Evolutionary conservation across 2,113 vertebrate genomes (phyloP).

Genomic region (Glareola pratincola): DNA sequence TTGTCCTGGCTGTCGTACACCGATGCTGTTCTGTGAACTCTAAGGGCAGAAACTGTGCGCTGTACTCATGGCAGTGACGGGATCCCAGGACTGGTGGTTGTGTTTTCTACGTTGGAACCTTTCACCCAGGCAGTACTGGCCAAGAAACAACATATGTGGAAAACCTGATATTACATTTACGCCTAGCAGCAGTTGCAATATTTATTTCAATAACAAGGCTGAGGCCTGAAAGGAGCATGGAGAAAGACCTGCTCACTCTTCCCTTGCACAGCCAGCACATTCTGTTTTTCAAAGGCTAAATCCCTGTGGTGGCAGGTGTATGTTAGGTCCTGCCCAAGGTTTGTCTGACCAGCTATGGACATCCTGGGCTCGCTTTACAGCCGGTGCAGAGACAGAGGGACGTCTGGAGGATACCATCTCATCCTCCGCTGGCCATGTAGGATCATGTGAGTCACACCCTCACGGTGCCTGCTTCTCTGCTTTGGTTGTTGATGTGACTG

Average conservation of each 20-base stretch:
- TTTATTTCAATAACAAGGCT: neutral
- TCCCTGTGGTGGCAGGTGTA: neutral
- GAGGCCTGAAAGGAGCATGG: neutral
- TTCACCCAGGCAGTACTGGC: neutral
- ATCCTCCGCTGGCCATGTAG: accelerated
- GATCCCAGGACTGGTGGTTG: neutral
- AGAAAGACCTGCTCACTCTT: neutral
- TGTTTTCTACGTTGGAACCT: neutral
- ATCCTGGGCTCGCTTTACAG: neutral
- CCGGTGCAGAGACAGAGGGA: neutral
- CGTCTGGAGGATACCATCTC: neutral
- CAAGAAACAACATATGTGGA: neutral
- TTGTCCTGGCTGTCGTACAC: neutral
- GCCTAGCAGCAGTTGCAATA: neutral
- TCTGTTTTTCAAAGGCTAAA: neutral
- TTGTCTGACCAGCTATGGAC: neutral
- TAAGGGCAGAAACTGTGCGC: neutral
- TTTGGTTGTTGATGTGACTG: neutral
- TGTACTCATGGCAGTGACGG: neutral
- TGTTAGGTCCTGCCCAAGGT: neutral
- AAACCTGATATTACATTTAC: neutral
- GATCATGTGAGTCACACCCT: neutral
- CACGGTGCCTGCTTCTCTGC: neutral
- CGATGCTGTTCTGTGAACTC: accelerated
- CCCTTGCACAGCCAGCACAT: neutral